Evolutionary conservation across 2,888 invertebrate genomes (phyloP).

Genomic region (Tortricodes alternella): DNA sequence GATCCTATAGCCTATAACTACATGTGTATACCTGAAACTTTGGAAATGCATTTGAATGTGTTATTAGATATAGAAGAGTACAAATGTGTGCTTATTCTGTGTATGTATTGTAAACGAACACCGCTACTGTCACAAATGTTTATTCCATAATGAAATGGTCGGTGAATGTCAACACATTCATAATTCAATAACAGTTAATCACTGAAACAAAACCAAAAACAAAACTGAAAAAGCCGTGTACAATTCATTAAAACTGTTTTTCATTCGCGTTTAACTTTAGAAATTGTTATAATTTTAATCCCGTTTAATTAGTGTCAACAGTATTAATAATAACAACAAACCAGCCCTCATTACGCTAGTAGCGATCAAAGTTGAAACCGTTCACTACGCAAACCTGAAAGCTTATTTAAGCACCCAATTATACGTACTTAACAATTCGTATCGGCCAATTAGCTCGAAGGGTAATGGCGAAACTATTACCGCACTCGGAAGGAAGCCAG

Average conservation of each 20-base stretch:
- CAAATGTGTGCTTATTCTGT: no score
- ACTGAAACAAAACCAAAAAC: neutral
- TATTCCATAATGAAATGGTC: no score
- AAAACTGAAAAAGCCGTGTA: slow-evolving; percentile 7
- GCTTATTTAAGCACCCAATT: slow-evolving; percentile 31
- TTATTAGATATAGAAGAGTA: no score
- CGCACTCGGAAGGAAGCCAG: slow-evolving; percentile 55
- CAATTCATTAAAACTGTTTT: slow-evolving; percentile 18
- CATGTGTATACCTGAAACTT: no score
- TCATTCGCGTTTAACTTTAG: slow-evolving; percentile 2
- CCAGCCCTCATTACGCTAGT: slow-evolving; percentile 1
- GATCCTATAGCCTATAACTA: no score
- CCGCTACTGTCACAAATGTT: no score
- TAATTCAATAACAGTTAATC: no score
- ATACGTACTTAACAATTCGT: slow-evolving; percentile 43
- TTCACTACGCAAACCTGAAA: slow-evolving; percentile 5
- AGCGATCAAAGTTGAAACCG: slow-evolving; percentile 11
- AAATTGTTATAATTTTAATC: slow-evolving; percentile 22
- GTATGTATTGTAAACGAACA: no score
- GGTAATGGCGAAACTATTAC: slow-evolving; percentile 44
- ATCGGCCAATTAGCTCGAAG: slow-evolving; percentile 38
- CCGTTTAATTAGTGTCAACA: slow-evolving; percentile 22
- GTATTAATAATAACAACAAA: slow-evolving; percentile 19
- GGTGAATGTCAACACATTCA: no score
- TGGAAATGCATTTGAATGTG: no score